Conservation (phyloP, 2,888 invertebrate species). For the Andrena camellia region DNA sequence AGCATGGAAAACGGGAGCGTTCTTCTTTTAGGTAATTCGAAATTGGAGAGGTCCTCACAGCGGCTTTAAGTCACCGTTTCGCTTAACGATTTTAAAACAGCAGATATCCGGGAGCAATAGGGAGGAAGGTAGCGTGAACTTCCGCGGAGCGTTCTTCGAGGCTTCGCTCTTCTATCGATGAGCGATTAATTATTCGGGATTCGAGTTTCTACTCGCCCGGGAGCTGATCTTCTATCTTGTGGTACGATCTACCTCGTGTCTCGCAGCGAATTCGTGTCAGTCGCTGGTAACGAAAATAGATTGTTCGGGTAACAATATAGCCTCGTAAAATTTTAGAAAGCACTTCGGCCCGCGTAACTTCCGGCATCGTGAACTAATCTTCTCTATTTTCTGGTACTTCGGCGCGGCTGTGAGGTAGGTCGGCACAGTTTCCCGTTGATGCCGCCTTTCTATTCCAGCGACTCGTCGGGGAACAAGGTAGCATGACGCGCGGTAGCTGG, state of each 20-base stretch:
- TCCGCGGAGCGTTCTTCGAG: neutral
- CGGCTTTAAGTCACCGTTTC: neutral
- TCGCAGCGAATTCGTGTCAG: conserved; percentile 14
- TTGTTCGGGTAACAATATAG: conserved; percentile 3
- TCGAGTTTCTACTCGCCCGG: neutral
- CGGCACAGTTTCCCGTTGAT: conserved; percentile 61
- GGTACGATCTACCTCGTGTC: conserved; percentile 23
- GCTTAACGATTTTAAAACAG: conserved; percentile 31
- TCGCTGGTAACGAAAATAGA: conserved; percentile 11
- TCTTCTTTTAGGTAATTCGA: conserved; percentile 38
- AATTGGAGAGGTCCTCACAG: neutral
- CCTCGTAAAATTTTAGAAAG: conserved; percentile 58
- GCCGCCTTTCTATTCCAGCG: conserved; percentile 72
- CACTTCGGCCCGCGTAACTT: conserved; percentile 43
- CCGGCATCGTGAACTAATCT: conserved; percentile 56
- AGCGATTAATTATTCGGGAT: conserved; percentile 15
- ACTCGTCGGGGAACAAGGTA: conserved; percentile 71
- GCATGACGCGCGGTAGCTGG: conserved; percentile 58
- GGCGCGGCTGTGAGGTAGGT: conserved; percentile 63
- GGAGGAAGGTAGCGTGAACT: conserved; percentile 10
- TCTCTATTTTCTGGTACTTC: conserved; percentile 59
- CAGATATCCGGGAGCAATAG: conserved; percentile 8
- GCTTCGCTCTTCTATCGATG: too few relatives aligned
- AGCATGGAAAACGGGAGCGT: conserved; percentile 21
- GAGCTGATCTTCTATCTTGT: neutral